These are phyloP conservation scores for Sylvia atricapilla DNA, from an alignment of 2,113 vertebrate genomes.

Conservation along the genomic window DNA sequence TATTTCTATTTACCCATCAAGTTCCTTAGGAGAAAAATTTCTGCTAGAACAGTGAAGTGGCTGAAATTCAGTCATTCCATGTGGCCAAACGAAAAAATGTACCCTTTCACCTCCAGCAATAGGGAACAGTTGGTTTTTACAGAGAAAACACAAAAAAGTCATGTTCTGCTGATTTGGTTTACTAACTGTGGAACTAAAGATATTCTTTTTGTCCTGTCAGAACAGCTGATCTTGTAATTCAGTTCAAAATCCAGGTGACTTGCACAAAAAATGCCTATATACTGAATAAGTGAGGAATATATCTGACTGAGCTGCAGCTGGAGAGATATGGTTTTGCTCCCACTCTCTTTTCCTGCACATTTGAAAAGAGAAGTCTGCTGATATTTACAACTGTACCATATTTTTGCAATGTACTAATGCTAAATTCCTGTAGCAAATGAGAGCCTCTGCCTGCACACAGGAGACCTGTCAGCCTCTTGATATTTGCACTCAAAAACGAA, in stretches of 20 bases:
- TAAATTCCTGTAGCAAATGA: background rate
- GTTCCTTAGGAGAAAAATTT: background rate
- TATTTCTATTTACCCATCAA: background rate
- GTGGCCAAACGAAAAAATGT: conserved; percentile 12
- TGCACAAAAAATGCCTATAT: background rate
- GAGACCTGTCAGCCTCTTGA: background rate
- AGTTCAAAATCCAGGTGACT: background rate
- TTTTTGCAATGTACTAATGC: background rate
- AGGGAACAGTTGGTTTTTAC: background rate
- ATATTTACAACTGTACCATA: background rate
- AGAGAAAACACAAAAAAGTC: background rate
- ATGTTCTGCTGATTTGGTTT: conserved; percentile 29
- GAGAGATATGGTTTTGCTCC: background rate
- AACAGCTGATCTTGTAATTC: conserved; percentile 28
- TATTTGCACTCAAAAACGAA: background rate
- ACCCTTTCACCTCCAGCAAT: conserved; percentile 9
- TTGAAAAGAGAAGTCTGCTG: background rate
- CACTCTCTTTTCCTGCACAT: background rate
- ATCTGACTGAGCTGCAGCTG: background rate
- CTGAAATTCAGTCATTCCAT: background rate
- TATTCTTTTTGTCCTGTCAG: background rate
- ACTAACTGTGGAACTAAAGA: conserved; percentile 29
- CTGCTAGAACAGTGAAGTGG: background rate
- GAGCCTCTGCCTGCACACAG: background rate
- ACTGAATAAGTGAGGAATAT: background rate